Conservation (phyloP, 37 sponge, comb jelly and placozoan genomes). For the Cladorhizidae sp. region DNA sequence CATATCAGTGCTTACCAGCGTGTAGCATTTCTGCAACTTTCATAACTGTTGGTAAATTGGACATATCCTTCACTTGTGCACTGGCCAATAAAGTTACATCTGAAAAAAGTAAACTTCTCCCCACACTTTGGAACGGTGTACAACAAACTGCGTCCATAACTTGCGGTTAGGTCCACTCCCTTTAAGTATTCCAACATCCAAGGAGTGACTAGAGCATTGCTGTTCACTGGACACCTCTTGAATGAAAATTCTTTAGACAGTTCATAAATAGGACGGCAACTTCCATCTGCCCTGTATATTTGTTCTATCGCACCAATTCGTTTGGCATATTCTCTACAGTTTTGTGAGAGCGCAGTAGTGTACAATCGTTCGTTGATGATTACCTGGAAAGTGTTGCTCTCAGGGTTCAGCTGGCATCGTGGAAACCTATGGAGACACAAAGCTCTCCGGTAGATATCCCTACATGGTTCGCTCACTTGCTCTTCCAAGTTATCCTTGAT, state of each 20-base stretch:
- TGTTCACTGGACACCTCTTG: not conserved
- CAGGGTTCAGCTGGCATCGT: not conserved
- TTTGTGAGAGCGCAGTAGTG: not conserved
- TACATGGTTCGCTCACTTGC: not conserved
- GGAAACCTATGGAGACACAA: slow-evolving; percentile 24
- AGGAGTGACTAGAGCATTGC: not conserved
- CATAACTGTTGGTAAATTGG: slow-evolving; percentile 26
- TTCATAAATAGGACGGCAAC: slow-evolving; percentile 14
- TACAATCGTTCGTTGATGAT: not conserved
- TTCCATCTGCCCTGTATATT: not conserved
- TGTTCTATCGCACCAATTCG: no score
- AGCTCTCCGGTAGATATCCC: no score
- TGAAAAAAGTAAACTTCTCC: not conserved
- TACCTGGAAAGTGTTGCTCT: not conserved
- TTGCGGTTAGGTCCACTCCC: not conserved
- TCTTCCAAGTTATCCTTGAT: not conserved
- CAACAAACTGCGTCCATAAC: no score
- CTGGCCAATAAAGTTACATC: slow-evolving; percentile 18
- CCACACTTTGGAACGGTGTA: not conserved
- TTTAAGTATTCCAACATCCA: slow-evolving; percentile 32
- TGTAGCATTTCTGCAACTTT: slow-evolving; percentile 5
- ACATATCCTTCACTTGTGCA: slow-evolving; percentile 27
- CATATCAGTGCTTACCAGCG: slow-evolving; percentile 33
- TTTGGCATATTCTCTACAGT: not conserved
- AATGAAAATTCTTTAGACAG: not conserved